These are phyloP conservation scores for Yasuhikotakia modesta DNA, from an alignment of 2,797 vertebrate species.

Conservation along the genomic window DNA sequence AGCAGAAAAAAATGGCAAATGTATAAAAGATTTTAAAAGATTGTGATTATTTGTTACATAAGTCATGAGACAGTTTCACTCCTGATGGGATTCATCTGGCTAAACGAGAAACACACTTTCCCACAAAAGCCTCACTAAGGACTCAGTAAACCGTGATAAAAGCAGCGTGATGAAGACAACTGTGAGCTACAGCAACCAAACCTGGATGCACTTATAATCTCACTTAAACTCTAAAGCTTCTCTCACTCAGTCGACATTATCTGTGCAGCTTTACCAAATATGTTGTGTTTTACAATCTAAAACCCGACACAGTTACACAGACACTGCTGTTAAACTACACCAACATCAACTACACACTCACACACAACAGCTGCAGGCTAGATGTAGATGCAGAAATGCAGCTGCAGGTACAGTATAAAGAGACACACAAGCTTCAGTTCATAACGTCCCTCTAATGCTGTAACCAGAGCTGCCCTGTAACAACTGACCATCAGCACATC, in stretches of 20 bases:
- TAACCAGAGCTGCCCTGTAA: conserved; percentile 4
- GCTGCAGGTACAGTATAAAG: background rate
- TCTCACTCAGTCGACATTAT: background rate
- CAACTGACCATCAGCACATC: conserved; percentile 6
- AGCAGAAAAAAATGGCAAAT: background rate
- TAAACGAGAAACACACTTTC: conserved; percentile 4
- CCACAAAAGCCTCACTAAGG: conserved; percentile 18
- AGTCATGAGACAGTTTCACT: too few species aligned
- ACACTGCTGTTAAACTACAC: too few species aligned
- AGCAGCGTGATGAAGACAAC: conserved; percentile 27
- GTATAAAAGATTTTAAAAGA: background rate
- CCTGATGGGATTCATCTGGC: conserved; percentile 8
- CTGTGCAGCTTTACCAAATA: background rate
- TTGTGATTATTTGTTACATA: too few species aligned
- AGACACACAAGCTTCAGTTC: background rate
- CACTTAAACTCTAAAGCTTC: background rate
- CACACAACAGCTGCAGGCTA: too few species aligned
- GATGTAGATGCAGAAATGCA: background rate
- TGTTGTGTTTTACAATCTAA: too few species aligned
- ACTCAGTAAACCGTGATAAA: conserved; percentile 15
- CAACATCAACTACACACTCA: too few species aligned
- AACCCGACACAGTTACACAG: too few species aligned
- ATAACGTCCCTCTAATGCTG: conserved; percentile 1
- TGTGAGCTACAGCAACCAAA: conserved; percentile 1
- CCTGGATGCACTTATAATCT: background rate